Base-by-base conservation (phyloP, 2,888 invertebrate species). In the Agonopterix heracliana region DNA sequence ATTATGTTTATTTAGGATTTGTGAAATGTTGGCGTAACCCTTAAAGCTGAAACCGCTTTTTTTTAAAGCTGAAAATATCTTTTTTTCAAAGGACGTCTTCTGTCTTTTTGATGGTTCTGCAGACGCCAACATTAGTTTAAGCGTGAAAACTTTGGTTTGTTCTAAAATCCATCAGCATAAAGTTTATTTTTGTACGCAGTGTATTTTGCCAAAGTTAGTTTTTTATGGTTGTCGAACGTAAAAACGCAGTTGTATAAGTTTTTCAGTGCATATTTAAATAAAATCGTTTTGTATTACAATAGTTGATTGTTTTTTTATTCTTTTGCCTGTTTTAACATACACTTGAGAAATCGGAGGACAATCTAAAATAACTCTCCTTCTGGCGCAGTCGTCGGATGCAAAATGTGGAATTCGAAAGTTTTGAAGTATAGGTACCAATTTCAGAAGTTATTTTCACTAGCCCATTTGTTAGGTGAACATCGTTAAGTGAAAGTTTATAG, bases 191-290 rank as follows among this genome's bases (percentile, higher is more conserved):
- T 79, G 61, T 77, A 78, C 60, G 68, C 64, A 68, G 57, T 71
- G 64, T 66, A 63, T 64, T 26, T 70, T 68, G 67, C 77, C 74
- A 78, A 75, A 74, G 75, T 73, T 65, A 57, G 68, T 63, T 67
- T 63, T 67, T 60, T 54, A 59, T 55, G 61, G 54, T 62, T 63
- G 61, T 61, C 52, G 52, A 53, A 51, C 53, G 51, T 57, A 59
- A 60, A 64, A 68, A 71, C 64, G 61, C 66, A 70, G 78, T 78
- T 81, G 80, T 83, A 77, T 78, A 81, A 81, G 82, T 84, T 79
- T 78, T 78, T 82, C 81, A 75, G 72, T 81, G 74, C 77, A 78
- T 83, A 82, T 85, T 81, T 81, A 78, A 84, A 76, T 80, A 81
- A 78, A 78, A 49, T 49, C 55, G 55, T 68, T 68, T 66, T 52